Evolutionary conservation across 2,888 invertebrate species (phyloP).

Genomic region (Arenicola marina): DNA sequence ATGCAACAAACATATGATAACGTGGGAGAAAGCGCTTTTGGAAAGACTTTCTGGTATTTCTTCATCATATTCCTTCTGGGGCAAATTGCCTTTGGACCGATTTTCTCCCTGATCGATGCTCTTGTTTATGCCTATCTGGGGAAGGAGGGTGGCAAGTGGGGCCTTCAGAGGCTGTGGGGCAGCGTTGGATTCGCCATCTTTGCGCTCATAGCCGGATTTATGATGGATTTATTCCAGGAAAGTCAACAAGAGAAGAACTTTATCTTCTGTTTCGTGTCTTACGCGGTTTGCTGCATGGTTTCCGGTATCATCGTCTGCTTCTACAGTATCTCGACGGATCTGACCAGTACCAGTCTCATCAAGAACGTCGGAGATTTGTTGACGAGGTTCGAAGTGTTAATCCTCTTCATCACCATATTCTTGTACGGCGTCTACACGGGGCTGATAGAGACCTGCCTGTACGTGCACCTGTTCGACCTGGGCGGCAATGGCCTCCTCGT

Average conservation of each 20-base stretch:
- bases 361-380: constrained; percentile 76
- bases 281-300: constrained; percentile 71
- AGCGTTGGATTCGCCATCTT: constrained; percentile 78
- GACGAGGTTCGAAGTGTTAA: constrained; percentile 77
- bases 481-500: constrained; percentile 40
- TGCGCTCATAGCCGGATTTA: constrained; percentile 50
- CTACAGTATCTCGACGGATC: constrained; percentile 38
- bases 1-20: too few relatives aligned
- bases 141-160: constrained; percentile 71
- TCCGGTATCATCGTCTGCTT: constrained; percentile 72
- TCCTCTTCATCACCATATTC: constrained; percentile 81
- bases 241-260: constrained; percentile 32
- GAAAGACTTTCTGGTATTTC: constrained; percentile 74
- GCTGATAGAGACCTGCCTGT: constrained; percentile 85
- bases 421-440: constrained; percentile 86
- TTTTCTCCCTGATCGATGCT: constrained; percentile 87
- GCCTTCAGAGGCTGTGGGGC: constrained; percentile 85
- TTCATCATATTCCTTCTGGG: constrained; percentile 80
- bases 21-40: not conserved
- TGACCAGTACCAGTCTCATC: constrained; percentile 64
- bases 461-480: constrained; percentile 64
- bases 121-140: constrained; percentile 85
- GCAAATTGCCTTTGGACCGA: constrained; percentile 80
- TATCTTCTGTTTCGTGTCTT: constrained; percentile 45
- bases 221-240: constrained; percentile 40